Percentiles rank a stretch among this genome's conserved stretches.
Conservation (phyloP, 2,113 vertebrate species). For the Solea solea region DNA sequence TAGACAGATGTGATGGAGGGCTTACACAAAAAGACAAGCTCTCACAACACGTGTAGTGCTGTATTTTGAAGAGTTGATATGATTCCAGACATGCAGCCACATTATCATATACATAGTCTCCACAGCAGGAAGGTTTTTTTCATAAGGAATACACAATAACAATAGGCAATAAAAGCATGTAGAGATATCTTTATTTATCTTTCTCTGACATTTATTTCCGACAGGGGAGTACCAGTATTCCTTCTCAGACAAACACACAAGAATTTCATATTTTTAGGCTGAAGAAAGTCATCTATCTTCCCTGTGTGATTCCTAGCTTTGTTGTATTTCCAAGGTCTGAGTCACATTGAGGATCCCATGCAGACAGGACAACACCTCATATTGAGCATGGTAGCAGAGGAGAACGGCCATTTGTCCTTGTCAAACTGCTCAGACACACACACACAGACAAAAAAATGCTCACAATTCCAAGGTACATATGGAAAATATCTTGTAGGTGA, state of each 20-base stretch:
- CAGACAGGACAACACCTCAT: conserved; percentile 49
- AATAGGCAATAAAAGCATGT: conserved; percentile 61
- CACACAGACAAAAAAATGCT: conserved; percentile 7
- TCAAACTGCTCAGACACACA: conserved; percentile 31
- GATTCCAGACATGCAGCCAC: conserved; percentile 37
- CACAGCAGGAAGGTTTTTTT: conserved; percentile 45
- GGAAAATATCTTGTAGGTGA: conserved; percentile 15
- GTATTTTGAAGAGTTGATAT: conserved; percentile 31
- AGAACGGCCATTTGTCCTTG: conserved; percentile 60
- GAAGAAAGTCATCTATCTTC: conserved; percentile 69
- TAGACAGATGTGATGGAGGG: conserved; percentile 9
- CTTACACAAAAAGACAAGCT: conserved; percentile 13
- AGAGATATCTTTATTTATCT: conserved; percentile 65
- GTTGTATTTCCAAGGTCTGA: conserved; percentile 62
- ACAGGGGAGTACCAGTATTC: conserved; percentile 47
- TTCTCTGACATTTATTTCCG: conserved; percentile 68
- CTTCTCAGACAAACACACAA: conserved; percentile 41
- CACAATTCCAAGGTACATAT: background rate
- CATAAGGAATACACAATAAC: conserved; percentile 64
- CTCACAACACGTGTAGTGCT: conserved; percentile 8
- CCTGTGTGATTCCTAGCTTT: conserved; percentile 41
- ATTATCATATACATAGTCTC: conserved; percentile 56
- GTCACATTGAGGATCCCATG: conserved; percentile 59
- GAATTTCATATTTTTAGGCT: conserved; percentile 50
- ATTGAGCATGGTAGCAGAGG: conserved; percentile 31